phyloP scores from a whole-genome alignment of 2,797 vertebrate genomes.

The Protonibea diacanthus region DNA sequence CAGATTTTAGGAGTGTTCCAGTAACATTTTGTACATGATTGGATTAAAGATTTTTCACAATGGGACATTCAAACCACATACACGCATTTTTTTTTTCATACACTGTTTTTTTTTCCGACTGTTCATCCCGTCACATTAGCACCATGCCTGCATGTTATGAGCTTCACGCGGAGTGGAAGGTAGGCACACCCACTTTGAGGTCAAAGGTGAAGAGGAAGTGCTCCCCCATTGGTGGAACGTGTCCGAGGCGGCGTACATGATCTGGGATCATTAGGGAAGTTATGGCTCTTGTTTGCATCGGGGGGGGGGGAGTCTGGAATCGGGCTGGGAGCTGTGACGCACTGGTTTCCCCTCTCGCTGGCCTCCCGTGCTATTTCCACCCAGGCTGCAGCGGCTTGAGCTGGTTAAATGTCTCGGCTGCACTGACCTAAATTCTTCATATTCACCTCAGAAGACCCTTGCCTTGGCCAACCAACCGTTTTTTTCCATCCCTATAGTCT shows the following conservation, averaged over 20 bases:
- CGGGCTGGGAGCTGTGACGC: constrained; percentile 75
- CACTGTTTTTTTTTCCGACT: background rate
- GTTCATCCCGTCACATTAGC: constrained; percentile 2
- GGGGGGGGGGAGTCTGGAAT: constrained; percentile 60
- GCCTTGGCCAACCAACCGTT: constrained; percentile 56
- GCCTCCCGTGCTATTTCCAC: constrained; percentile 85
- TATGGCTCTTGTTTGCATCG: constrained; percentile 80
- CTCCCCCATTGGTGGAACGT: constrained; percentile 61
- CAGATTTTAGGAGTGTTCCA: constrained; percentile 39
- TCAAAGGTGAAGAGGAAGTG: constrained; percentile 70
- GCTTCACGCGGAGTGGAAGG: constrained; percentile 29
- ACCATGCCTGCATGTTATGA: constrained; percentile 13
- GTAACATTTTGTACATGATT: constrained; percentile 43
- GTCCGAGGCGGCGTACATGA: constrained; percentile 68
- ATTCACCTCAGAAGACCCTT: constrained; percentile 88
- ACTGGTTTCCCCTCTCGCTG: constrained; percentile 77
- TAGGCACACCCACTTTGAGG: constrained; percentile 65
- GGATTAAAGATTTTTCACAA: constrained; percentile 36
- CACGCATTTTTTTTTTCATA: background rate
- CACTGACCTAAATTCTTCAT: constrained; percentile 87
- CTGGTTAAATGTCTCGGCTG: constrained; percentile 82
- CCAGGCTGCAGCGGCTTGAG: constrained; percentile 78
- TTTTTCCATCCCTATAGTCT: constrained; percentile 39
- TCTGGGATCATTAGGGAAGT: constrained; percentile 81
- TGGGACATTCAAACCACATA: constrained; percentile 24